phyloP scores from a whole-genome alignment of 1,140 invertebrate species.

The Leucophenga varia region DNA sequence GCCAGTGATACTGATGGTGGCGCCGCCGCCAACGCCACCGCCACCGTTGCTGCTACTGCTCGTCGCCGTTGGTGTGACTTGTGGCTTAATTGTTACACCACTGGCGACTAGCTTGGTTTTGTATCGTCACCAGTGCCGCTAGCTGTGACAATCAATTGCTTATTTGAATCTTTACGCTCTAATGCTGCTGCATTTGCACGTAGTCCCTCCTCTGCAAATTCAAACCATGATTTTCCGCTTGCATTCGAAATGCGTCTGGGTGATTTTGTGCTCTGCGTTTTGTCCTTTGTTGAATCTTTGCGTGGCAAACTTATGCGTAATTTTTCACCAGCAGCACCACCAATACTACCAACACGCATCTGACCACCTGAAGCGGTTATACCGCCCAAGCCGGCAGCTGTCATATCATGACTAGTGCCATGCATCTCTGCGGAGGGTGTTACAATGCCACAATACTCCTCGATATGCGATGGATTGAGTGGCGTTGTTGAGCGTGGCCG shows the following conservation, averaged over 20 bases:
- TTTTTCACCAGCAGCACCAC: too few relatives aligned
- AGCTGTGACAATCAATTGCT: conserved; percentile 31
- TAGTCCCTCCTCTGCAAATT: conserved; percentile 65
- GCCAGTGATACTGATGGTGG: conserved; percentile 58
- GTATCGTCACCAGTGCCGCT: too few relatives aligned
- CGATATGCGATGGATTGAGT: conserved; percentile 73
- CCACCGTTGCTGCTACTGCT: conserved; percentile 13
- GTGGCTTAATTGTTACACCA: too few relatives aligned
- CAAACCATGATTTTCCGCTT: conserved; percentile 63
- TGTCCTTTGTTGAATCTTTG: conserved; percentile 59
- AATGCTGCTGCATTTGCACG: conserved; percentile 33
- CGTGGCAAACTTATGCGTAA: conserved; percentile 70
- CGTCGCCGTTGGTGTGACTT: background rate
- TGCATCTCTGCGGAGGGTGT: conserved; percentile 43
- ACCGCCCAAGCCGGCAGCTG: conserved; percentile 31
- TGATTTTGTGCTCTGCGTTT: conserved; percentile 51
- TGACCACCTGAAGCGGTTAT: conserved; percentile 17
- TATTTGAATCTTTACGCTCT: conserved; percentile 47
- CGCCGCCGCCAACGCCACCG: conserved; percentile 29
- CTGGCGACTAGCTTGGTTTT: too few relatives aligned
- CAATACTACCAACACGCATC: too few relatives aligned
- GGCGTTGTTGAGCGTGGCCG: conserved; percentile 83
- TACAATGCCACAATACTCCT: conserved; percentile 66
- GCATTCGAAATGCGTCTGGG: conserved; percentile 57
- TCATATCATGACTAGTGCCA: conserved; percentile 31